phyloP scores from a whole-genome alignment of 2,797 vertebrate species.

The Anas acuta region DNA sequence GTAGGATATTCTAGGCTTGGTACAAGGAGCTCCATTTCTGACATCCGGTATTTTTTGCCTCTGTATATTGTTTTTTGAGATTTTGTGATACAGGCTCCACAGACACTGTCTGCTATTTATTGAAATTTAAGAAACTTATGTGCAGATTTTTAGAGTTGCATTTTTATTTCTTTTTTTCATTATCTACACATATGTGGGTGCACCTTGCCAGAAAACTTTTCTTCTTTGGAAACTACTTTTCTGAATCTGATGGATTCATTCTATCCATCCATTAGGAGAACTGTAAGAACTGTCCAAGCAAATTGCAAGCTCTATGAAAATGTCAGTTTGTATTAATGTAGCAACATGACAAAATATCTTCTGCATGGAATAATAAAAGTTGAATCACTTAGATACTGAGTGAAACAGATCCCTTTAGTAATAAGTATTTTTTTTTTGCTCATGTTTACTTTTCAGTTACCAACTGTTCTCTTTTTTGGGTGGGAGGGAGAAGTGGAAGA shows the following conservation, averaged over 20 bases:
- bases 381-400: not conserved
- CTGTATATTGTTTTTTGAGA: not conserved
- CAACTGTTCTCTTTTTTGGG: not conserved
- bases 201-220: not conserved
- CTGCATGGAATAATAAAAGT: not conserved
- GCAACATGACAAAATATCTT: constrained; percentile 6
- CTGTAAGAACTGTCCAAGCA: not conserved
- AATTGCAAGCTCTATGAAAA: not conserved
- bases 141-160: not conserved
- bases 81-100: not conserved
- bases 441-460: constrained; percentile 36
- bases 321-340: not conserved
- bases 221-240: not conserved
- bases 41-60: not conserved
- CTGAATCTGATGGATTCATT: not conserved
- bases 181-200: not conserved
- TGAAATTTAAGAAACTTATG: not conserved
- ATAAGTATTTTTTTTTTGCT: constrained; percentile 37
- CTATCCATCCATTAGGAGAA: not conserved
- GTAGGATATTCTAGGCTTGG: not conserved
- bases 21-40: not conserved
- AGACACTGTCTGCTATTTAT: not conserved
- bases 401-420: constrained; percentile 23
- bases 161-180: not conserved
- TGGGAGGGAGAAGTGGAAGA: not conserved